Base-by-base conservation (phyloP, 2,888 invertebrate species). In the Unio delphinus region DNA sequence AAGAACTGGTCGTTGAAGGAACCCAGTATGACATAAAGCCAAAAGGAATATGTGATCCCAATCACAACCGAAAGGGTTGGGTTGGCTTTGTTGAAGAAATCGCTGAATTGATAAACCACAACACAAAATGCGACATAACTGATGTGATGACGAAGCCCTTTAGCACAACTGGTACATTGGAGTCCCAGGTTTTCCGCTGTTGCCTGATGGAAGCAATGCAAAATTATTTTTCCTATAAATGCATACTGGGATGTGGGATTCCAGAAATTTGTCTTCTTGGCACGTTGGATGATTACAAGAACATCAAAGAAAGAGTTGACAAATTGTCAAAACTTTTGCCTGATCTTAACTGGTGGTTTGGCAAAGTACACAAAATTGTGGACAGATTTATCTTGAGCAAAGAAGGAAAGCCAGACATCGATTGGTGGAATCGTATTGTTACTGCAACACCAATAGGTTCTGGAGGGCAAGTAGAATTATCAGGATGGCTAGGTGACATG, bases 181-280 rank as follows among this genome's bases (percentile, higher is more conserved):
- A 61, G 30, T 61, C 61, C 26, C 26, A 26, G 17, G 30, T 61
- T 17, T 61, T 61, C 61, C 26, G 30, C 28, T 18, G 15, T 23
- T 61, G 28, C 23, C 28, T 61, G 26, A 61, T 61, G 61, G 61
- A 61, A 30, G 61, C 61, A 26, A 34, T 34, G 30, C 61, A 61
- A 3, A 26, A 61, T 61, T 61, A 61, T 26, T 61, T 61, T 34
- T 28, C 26, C 6, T 61, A 61, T 18, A n/a, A 8, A 20, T 61
- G 61, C 28, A 18, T 26, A 20, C 17, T 34, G 23, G 20, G 26
- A 28, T 61, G 61, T 26, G 61, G 61, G 2, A 61, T 61, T 61
- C 61, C 61, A 20, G 61, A 61, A 26, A 28, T 61, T 26, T n/a
- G 28, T 20, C 30, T 61, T 26, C 28, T 26, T 26, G 61, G 45